Base-by-base conservation (phyloP, 2,113 vertebrate species). In the Buteo buteo region DNA sequence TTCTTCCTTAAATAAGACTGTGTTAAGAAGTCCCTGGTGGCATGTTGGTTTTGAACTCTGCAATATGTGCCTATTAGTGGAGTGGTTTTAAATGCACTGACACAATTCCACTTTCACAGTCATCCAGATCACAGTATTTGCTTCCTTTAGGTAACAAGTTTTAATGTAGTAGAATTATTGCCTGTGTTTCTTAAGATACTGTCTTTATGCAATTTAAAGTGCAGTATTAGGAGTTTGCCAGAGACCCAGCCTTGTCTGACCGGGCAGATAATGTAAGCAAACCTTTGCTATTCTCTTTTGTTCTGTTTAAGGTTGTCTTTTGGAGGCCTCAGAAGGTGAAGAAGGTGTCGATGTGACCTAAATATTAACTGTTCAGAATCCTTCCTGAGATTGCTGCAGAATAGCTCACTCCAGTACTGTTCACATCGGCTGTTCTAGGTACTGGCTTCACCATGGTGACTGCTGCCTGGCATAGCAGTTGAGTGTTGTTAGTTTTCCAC, bases 401-500 rank as follows among this genome's bases (percentile, higher is more conserved):
- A 14, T 12, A 55, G 31, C 25, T 77, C 36, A 13, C n/a, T 45
- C 52, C 20, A 32, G 16, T 42, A 3, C 52, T 50, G 36, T 55
- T 58, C 20, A 4, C 0, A 1, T 49, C 1, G 0, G 18, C 25
- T 32, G 6, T 58, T 54, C 7, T 18, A 45, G 21, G 42, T 84
- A 16, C 16, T n/a, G 50, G 15, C 57, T 81, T 81, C 67, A 20
- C n/a, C 18, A 1, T 90, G 74, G 34, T 55, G 62, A 55, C 18
- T 66, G 18, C 45, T 66, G 70, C 36, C 66, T 69, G 65, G n/a
- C 52, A 6, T 24, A 61, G 32, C 50, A 55, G 2, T 81, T 21
- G 16, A 31, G 6, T 36, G 28, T 9, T 69, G 7, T 6, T 70
- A 31, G 24, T 34, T 74, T 87, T 70, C 44, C 8, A 12, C 15